Conservation (phyloP, 2,888 invertebrate genomes). For the Sceliomorpha sp. region DNA sequence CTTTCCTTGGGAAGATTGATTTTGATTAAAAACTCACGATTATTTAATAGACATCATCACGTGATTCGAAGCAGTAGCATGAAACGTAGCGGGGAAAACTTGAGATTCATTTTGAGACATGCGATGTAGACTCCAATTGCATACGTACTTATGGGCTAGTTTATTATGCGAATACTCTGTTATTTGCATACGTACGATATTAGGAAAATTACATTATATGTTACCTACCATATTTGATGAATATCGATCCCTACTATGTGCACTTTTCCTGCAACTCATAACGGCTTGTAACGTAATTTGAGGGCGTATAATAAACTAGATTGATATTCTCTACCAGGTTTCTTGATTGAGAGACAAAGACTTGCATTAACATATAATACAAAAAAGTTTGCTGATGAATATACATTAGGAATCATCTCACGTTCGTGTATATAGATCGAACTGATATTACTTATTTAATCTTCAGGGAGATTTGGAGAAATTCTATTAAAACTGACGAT, state of each 20-base stretch:
- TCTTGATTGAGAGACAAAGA: too few species aligned
- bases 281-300: neutral
- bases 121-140: constrained; percentile 9
- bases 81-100: neutral
- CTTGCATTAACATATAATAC: too few species aligned
- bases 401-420: too few species aligned
- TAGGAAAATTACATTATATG: constrained; percentile 10
- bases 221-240: constrained; percentile 1
- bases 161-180: constrained; percentile 8
- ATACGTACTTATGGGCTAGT: constrained; percentile 6
- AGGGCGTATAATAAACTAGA: too few species aligned
- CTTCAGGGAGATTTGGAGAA: too few species aligned
- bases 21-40: neutral
- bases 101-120: constrained; percentile 10
- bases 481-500: too few species aligned
- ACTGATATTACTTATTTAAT: too few species aligned
- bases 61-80: neutral
- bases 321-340: too few species aligned
- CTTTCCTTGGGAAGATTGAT: too few species aligned
- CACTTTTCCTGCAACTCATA: neutral
- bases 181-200: constrained; percentile 17
- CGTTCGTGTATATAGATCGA: too few species aligned
- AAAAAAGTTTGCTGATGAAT: too few species aligned
- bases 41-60: neutral
- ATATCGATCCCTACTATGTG: constrained; percentile 20